Percentiles rank a stretch among this genome's conserved stretches.
Conservation (phyloP, 92 coral and sea anemone genomes). For the Bergia sp. region DNA sequence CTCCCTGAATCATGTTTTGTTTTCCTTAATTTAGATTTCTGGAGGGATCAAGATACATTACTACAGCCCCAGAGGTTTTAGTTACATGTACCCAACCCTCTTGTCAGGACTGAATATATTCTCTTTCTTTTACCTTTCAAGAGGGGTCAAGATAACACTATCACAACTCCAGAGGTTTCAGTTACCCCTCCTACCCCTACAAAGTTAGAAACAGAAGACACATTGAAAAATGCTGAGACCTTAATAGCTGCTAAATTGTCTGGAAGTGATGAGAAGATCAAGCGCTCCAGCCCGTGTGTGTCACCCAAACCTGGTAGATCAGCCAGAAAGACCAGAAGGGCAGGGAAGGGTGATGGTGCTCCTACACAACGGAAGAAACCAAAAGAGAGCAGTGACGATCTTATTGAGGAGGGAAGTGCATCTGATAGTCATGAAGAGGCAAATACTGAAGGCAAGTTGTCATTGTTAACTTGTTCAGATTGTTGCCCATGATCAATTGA, state of each 20-base stretch:
- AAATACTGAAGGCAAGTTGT: constrained; percentile 48
- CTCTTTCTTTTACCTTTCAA: not conserved
- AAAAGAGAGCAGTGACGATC: constrained; percentile 74
- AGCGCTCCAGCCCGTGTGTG: not conserved
- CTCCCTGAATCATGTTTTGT: not conserved
- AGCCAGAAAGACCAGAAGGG: constrained; percentile 28
- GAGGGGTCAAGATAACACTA: constrained; percentile 14
- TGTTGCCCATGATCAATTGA: too few species aligned
- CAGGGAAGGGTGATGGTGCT: constrained; percentile 15
- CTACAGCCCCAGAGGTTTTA: constrained; percentile 63
- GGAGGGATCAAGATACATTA: constrained; percentile 21
- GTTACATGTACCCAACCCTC: constrained; percentile 35
- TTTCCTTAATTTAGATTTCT: not conserved
- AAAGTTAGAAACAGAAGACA: constrained; percentile 17
- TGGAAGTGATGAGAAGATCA: not conserved
- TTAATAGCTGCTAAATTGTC: not conserved
- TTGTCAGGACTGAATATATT: not conserved
- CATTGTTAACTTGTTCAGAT: not conserved
- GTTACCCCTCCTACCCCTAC: constrained; percentile 85
- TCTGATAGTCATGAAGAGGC: constrained; percentile 70
- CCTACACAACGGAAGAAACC: not conserved
- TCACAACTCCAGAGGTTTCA: constrained; percentile 65
- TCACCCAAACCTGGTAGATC: constrained; percentile 30
- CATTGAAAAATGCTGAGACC: constrained; percentile 4
- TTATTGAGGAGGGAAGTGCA: constrained; percentile 81